Base-by-base conservation (phyloP, 2,888 invertebrate genomes). In the Drosophila glabriapex region DNA sequence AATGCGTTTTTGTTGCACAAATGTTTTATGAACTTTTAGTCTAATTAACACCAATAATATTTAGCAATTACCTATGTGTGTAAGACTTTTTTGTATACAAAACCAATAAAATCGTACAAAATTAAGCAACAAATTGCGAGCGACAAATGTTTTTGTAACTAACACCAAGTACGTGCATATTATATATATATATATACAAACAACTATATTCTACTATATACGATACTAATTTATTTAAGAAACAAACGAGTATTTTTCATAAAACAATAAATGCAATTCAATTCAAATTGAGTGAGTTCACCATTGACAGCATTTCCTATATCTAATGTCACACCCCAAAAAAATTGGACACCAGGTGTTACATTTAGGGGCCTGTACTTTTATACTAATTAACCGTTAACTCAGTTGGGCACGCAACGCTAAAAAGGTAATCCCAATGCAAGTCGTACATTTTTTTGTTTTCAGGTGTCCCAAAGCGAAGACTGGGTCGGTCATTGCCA, bases 1-100 rank as follows among this genome's bases (percentile, higher is more conserved):
- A 87, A 87, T 87, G 78, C 78, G 78, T 91, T 91, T 91, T 87
- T 88, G 86, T 91, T 91, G 87, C 87, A 91, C 89, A 82, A 85
- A 87, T 89, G 82, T 91, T 91, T 85, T 78, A 91, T 72, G 75
- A 87, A 81, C 71, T 89, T 80, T 68, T 71, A 85, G 88, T 73
- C 76, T 87, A 89, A 89, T 89, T 84, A 89, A 78, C 85, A 85
- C 80, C 88, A 90, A 67, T 85, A 83, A 73, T 55, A 68, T 65
- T 73, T 91, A 78, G 84, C 54, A 54, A 82, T 82, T 82, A 73
- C 53, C 79, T 82, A 78, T 54, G 73, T 78, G 78, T 78, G 67
- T 66, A 81, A 84, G 90, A 56, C 16, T 54, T 71, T 85, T 85
- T 85, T 85, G 83, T 90, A 76, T 76, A 87, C 77, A 78, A 63